Percentiles rank a stretch among this genome's conserved stretches.
Conservation (phyloP, 2,888 invertebrate species). For the Empis livida region DNA sequence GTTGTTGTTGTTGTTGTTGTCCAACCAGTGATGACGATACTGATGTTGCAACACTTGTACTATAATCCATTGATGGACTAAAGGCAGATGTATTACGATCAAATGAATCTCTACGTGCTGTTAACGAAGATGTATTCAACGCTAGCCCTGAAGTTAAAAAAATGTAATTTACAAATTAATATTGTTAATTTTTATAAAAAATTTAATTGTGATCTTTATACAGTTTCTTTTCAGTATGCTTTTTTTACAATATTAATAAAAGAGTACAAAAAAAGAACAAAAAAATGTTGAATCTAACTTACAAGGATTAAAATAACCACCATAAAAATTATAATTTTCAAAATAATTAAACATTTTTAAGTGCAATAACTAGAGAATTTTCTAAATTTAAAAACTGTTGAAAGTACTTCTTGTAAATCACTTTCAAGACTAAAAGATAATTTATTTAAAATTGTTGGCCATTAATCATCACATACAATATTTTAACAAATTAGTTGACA, state of each 20-base stretch:
- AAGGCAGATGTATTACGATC: conserved; percentile 64
- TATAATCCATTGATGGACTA: conserved; percentile 60
- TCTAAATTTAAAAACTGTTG: too few species aligned
- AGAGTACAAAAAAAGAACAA: conserved; percentile 1
- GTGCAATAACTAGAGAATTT: too few species aligned
- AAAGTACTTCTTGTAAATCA: too few species aligned
- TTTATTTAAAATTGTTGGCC: too few species aligned
- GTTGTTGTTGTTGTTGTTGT: conserved; percentile 30
- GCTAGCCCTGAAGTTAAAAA: conserved; percentile 45
- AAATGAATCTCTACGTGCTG: conserved; percentile 64
- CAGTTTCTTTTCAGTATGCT: too few species aligned
- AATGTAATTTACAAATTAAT: too few species aligned
- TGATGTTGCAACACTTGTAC: conserved; percentile 34
- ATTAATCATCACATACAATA: too few species aligned
- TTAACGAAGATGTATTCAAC: conserved; percentile 48
- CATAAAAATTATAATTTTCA: too few species aligned
- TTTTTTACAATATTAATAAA: background rate
- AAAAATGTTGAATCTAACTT: background rate
- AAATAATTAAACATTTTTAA: too few species aligned
- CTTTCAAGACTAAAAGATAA: too few species aligned
- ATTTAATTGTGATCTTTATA: background rate
- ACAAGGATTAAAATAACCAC: too few species aligned
- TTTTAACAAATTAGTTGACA: too few species aligned
- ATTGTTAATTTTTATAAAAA: conserved; percentile 15
- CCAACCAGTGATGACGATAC: conserved; percentile 30